phyloP scores from a whole-genome alignment of 1,140 invertebrate genomes.

The Ylistrum balloti region DNA sequence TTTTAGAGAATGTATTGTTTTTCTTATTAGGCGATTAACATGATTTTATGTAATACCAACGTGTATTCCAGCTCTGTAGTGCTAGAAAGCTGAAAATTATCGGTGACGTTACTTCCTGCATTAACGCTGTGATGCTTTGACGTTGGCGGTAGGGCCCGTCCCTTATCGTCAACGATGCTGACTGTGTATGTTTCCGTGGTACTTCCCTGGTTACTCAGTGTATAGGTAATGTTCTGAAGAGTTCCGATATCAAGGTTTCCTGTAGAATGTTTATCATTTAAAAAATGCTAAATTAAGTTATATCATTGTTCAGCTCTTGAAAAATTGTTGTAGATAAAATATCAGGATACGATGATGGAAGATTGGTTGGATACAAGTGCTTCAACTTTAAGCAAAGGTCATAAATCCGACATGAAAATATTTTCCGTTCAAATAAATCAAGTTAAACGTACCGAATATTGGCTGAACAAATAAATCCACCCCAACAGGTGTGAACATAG shows the following conservation, averaged over 20 bases:
- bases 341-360: too few species aligned
- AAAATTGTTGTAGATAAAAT: too few species aligned
- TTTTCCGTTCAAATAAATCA: too few species aligned
- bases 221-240: not conserved
- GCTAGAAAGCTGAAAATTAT: not conserved
- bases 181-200: not conserved
- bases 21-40: too few species aligned
- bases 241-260: not conserved
- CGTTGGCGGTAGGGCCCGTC: not conserved
- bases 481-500: not conserved
- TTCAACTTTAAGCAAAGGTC: too few species aligned
- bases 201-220: not conserved
- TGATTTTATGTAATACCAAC: too few species aligned
- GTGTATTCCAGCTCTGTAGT: not conserved
- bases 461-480: constrained; percentile 11
- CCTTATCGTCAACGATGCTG: not conserved
- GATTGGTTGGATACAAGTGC: too few species aligned
- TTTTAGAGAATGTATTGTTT: too few species aligned
- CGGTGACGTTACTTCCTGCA: not conserved
- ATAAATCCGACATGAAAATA: too few species aligned
- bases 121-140: not conserved
- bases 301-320: too few species aligned
- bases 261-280: not conserved
- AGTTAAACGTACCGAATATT: not conserved
- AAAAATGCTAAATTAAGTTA: too few species aligned